Conservation (phyloP, 2,797 vertebrate species). For the Helicolenus hilgendorfi region DNA sequence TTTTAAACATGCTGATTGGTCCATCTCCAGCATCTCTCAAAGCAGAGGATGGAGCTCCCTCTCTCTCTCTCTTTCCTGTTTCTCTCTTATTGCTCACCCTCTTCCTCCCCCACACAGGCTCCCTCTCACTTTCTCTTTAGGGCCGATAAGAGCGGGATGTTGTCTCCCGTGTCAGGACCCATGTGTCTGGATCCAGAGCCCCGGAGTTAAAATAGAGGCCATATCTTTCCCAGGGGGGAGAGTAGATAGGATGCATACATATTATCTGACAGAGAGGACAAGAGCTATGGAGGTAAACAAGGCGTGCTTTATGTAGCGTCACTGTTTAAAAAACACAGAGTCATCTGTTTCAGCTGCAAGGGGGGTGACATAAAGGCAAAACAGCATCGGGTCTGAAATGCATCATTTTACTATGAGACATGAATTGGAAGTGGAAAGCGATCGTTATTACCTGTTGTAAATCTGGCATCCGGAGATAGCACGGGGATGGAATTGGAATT, state of each 20-base stretch:
- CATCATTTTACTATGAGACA: not conserved
- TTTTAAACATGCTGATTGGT: conserved; percentile 76
- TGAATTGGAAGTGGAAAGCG: not conserved
- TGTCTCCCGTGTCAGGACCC: conserved; percentile 52
- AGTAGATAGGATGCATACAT: conserved; percentile 49
- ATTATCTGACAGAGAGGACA: conserved; percentile 63
- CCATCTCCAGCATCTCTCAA: conserved; percentile 46
- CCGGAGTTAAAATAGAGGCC: conserved; percentile 64
- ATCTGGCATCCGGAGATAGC: conserved; percentile 10
- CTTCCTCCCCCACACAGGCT: not conserved
- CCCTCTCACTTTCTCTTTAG: conserved; percentile 4
- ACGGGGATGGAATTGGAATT: not conserved
- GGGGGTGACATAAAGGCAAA: conserved; percentile 1
- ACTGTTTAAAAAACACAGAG: conserved; percentile 26
- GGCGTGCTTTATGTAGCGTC: conserved; percentile 42
- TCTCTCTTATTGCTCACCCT: not conserved
- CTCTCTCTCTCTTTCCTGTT: not conserved
- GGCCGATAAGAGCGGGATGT: conserved; percentile 55
- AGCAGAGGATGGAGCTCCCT: conserved; percentile 20
- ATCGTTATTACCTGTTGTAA: not conserved
- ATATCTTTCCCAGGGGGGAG: conserved; percentile 44
- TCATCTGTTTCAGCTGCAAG: conserved; percentile 31
- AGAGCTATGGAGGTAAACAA: conserved; percentile 63
- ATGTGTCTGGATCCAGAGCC: conserved; percentile 57
- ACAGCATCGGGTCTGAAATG: not conserved